These are phyloP conservation scores for Tinea pellionella DNA, from an alignment of 2,888 invertebrate species.

Conservation along the genomic window DNA sequence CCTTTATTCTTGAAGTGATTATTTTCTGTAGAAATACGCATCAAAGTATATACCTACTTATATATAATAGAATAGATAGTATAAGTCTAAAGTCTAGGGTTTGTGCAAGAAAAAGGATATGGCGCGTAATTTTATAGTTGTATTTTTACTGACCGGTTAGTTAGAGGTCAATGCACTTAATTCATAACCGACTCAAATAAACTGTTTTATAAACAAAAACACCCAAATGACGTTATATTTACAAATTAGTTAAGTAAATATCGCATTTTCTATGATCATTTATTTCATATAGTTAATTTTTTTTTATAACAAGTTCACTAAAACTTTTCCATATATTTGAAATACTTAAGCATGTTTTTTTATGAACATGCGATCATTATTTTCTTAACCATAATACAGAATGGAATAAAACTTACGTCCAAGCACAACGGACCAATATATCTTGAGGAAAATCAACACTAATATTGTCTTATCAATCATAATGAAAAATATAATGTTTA, in stretches of 20 bases:
- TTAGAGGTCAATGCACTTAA: background rate
- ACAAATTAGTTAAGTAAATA: too few species aligned
- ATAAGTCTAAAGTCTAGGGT: too few species aligned
- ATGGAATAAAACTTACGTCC: background rate
- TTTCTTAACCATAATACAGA: background rate
- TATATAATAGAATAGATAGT: too few species aligned
- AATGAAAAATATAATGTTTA: background rate
- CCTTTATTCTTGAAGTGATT: too few species aligned
- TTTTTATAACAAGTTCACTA: background rate
- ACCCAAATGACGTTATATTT: too few species aligned
- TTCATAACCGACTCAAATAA: too few species aligned
- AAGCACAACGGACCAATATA: background rate
- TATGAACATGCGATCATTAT: background rate
- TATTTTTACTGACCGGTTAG: background rate
- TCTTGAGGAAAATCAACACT: slow-evolving; percentile 4
- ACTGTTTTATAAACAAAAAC: too few species aligned
- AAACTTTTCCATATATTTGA: background rate
- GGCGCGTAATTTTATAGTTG: background rate
- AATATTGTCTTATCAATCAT: background rate
- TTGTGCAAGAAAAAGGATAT: too few species aligned
- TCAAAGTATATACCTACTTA: too few species aligned
- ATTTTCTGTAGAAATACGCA: too few species aligned
- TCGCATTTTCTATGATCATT: too few species aligned
- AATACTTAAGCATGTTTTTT: background rate
- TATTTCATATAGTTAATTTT: too few species aligned